A percentile compares a stretch with the other conserved stretches of the same genome.
Evolutionary conservation across 2,797 vertebrate species (phyloP).

Genomic region (Darevskia nairensis): DNA sequence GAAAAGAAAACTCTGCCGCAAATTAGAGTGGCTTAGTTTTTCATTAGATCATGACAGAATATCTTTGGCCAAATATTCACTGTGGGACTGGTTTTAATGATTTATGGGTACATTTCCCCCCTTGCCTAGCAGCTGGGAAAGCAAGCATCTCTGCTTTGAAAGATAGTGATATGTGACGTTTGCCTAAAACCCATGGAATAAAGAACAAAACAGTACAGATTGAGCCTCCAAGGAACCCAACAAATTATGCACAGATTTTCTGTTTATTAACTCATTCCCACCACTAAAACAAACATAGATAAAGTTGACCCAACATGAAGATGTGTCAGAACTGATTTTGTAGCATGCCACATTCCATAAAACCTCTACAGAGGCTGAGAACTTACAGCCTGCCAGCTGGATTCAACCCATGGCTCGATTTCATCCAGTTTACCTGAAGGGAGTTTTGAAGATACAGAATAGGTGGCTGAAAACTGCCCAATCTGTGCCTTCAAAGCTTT

Average conservation of each 20-base stretch:
- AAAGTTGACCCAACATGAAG: neutral
- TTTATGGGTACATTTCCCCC: conserved; percentile 68
- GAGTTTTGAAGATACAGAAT: neutral
- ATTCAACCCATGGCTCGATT: no score
- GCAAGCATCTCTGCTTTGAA: conserved; percentile 57
- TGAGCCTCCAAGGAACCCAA: conserved; percentile 58
- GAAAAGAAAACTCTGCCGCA: conserved; percentile 60
- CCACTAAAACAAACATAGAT: neutral
- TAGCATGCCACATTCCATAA: neutral
- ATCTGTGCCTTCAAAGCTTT: no score
- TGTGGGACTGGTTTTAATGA: conserved; percentile 66
- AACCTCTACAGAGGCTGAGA: neutral
- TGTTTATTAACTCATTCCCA: conserved; percentile 53
- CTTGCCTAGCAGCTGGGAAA: conserved; percentile 76
- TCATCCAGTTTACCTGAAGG: no score
- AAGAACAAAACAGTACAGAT: conserved; percentile 58
- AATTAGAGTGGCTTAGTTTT: conserved; percentile 38
- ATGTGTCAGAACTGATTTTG: neutral
- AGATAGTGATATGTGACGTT: conserved; percentile 48
- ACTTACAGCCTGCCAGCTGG: no score
- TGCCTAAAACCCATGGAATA: conserved; percentile 58
- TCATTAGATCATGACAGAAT: conserved; percentile 72
- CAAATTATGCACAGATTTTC: conserved; percentile 66
- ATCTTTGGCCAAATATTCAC: conserved; percentile 73
- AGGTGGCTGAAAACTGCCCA: neutral